These are phyloP conservation scores for Chloroceryle amazona DNA, from an alignment of 2,797 vertebrate genomes.

Conservation along the genomic window DNA sequence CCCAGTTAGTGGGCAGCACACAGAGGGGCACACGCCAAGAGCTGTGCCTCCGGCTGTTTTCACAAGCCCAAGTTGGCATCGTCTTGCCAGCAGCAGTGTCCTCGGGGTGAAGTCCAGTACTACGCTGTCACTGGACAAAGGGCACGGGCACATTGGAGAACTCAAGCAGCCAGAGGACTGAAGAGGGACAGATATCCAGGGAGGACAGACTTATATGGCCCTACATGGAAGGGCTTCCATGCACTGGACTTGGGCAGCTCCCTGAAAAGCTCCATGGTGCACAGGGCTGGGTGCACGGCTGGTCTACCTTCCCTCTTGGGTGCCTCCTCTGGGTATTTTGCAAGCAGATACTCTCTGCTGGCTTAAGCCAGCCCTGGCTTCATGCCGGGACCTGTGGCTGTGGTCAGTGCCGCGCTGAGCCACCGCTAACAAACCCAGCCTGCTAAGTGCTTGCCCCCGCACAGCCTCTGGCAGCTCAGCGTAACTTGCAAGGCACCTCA, in stretches of 20 bases:
- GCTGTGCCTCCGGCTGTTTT: neutral
- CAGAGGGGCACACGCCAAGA: neutral
- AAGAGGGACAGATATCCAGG: rapidly evolving
- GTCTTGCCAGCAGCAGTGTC: neutral
- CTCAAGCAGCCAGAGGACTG: neutral
- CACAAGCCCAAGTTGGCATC: neutral
- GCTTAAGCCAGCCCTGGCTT: neutral
- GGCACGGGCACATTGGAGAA: neutral
- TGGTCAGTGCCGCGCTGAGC: neutral
- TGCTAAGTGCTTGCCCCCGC: neutral
- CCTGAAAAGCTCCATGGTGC: neutral
- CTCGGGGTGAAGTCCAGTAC: constrained; percentile 12
- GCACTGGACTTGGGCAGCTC: neutral
- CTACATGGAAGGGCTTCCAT: neutral
- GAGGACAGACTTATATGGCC: neutral
- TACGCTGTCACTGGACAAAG: constrained; percentile 7
- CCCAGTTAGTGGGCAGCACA: neutral
- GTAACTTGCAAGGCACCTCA: neutral
- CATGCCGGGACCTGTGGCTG: neutral
- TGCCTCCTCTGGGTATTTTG: neutral
- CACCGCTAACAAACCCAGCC: neutral
- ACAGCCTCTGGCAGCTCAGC: neutral
- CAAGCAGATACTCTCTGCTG: neutral
- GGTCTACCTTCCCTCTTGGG: neutral
- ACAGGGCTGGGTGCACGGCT: neutral